Conservation (phyloP, 2,113 vertebrate genomes). For the Neomonachus schauinslandi region DNA sequence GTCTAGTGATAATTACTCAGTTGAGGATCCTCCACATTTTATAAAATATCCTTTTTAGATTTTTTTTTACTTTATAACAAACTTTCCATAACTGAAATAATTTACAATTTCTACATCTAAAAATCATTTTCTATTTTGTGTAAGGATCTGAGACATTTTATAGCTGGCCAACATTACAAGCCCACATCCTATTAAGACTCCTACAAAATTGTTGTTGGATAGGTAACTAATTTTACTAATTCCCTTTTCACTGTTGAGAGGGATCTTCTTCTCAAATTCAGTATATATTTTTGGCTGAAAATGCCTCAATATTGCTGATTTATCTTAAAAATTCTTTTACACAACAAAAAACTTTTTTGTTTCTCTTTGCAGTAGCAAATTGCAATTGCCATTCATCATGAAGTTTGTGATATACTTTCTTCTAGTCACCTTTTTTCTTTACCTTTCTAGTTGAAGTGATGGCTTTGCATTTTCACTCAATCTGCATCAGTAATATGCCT, state of each 20-base stretch:
- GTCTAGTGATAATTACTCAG: conserved; percentile 20
- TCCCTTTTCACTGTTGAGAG: not conserved
- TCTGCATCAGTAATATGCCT: not conserved
- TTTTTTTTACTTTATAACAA: not conserved
- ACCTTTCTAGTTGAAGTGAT: not conserved
- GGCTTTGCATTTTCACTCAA: not conserved
- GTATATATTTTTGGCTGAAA: not conserved
- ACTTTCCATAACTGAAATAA: not conserved
- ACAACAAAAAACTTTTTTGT: not conserved
- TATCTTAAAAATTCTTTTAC: not conserved
- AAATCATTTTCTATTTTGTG: conserved; percentile 13
- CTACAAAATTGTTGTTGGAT: not conserved
- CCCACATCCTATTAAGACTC: not conserved
- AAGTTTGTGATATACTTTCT: not conserved
- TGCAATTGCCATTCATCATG: not conserved
- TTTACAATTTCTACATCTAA: not conserved
- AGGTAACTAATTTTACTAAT: not conserved
- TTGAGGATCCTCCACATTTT: not conserved
- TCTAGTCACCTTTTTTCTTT: not conserved
- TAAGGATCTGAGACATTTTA: conserved; percentile 9
- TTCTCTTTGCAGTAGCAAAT: conserved; percentile 6
- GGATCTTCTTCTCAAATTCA: not conserved
- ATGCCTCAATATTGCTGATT: not conserved
- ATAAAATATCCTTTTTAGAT: not conserved
- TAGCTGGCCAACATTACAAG: not conserved